These are phyloP conservation scores for Aphyosemion australe DNA, from an alignment of 2,113 vertebrate genomes.

Conservation along the genomic window DNA sequence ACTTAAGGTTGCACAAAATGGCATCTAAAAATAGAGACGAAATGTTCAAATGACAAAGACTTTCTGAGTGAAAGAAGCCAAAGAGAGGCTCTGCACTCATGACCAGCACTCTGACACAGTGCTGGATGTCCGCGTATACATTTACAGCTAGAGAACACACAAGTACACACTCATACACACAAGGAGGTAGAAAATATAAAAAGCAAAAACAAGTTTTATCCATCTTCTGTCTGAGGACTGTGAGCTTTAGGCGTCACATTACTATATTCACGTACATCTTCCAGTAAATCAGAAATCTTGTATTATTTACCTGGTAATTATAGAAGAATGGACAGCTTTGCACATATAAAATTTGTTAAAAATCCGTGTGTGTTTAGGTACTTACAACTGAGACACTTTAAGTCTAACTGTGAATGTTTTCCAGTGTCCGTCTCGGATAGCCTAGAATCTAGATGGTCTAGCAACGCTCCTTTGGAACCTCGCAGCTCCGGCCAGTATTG, in stretches of 20 bases:
- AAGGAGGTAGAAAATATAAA: neutral
- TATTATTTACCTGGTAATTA: constrained; percentile 27
- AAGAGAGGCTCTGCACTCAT: neutral
- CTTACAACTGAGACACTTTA: too few species aligned
- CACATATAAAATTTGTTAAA: neutral
- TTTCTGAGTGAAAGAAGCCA: neutral
- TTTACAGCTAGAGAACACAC: too few species aligned
- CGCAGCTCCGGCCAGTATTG: too few species aligned
- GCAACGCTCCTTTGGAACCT: too few species aligned
- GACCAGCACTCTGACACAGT: too few species aligned
- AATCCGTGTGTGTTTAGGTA: too few species aligned
- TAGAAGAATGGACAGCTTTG: constrained; percentile 12
- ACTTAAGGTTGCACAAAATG: neutral
- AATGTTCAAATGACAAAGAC: constrained; percentile 1
- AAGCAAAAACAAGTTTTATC: neutral
- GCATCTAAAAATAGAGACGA: constrained; percentile 8
- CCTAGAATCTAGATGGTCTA: too few species aligned
- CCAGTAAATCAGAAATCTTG: constrained; percentile 21
- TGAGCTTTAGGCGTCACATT: neutral
- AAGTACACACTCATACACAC: neutral
- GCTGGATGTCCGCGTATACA: too few species aligned
- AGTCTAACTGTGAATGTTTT: too few species aligned
- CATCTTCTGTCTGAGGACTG: neutral
- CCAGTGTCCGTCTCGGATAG: too few species aligned
- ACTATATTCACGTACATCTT: constrained; percentile 19